Evolutionary conservation across 1,140 invertebrate genomes (phyloP).

Genomic region (Pseudomyrmex concolor): DNA sequence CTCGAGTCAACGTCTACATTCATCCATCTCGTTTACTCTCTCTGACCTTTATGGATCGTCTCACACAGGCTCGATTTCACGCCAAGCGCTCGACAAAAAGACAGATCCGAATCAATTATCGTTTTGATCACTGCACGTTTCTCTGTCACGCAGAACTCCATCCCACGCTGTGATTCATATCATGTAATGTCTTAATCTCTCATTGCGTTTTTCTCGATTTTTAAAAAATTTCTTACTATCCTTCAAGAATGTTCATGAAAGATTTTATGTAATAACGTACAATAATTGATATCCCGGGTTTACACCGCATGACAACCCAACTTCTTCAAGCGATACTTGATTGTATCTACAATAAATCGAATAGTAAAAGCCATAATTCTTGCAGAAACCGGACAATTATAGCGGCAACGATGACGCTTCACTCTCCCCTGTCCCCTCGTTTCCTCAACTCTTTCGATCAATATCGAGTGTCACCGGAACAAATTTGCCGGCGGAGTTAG

Average conservation of each 20-base stretch:
- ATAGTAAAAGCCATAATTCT: constrained; percentile 4
- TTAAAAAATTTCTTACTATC: too few relatives aligned
- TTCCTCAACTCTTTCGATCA: constrained; percentile 55
- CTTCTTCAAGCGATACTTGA: too few relatives aligned
- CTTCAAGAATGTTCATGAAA: too few relatives aligned
- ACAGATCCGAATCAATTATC: constrained; percentile 33
- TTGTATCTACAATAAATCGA: not conserved
- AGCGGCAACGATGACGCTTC: constrained; percentile 51
- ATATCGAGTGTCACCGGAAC: constrained; percentile 63
- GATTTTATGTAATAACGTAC: too few relatives aligned
- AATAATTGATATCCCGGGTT: too few relatives aligned
- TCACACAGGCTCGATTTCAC: constrained; percentile 22
- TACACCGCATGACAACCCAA: too few relatives aligned
- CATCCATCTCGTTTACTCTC: constrained; percentile 8
- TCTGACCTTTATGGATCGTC: constrained; percentile 39
- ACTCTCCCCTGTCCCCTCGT: not conserved
- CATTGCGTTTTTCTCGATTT: too few relatives aligned
- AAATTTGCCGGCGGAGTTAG: constrained; percentile 58
- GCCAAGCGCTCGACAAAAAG: constrained; percentile 19
- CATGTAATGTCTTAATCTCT: too few relatives aligned
- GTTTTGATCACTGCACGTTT: not conserved
- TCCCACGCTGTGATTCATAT: too few relatives aligned
- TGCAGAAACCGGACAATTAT: constrained; percentile 58
- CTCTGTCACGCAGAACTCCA: not conserved
- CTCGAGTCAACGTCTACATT: constrained; percentile 1